These are phyloP conservation scores for Drepana falcataria DNA, from an alignment of 2,888 invertebrate genomes.

Conservation along the genomic window DNA sequence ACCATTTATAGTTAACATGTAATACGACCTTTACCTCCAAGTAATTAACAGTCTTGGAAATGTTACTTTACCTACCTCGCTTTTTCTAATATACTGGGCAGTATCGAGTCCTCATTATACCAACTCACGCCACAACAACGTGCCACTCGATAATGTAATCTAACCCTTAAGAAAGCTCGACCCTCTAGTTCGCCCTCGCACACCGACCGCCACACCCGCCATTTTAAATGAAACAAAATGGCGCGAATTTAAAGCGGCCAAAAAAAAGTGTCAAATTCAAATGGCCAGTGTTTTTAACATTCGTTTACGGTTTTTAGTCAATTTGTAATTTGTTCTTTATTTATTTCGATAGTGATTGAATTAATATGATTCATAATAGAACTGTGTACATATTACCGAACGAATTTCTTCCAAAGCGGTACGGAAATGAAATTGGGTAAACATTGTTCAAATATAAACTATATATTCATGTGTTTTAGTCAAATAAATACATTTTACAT, in stretches of 20 bases:
- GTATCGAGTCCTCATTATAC: constrained; percentile 38
- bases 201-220: constrained; percentile 51
- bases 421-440: constrained; percentile 62
- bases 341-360: constrained; percentile 11
- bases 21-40: not conserved
- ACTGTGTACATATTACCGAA: constrained; percentile 73
- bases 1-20: too few relatives aligned
- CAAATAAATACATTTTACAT: too few relatives aligned
- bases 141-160: constrained; percentile 37
- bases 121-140: constrained; percentile 29
- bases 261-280: constrained; percentile 4
- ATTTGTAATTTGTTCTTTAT: constrained; percentile 9
- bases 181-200: constrained; percentile 53
- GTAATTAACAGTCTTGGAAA: not conserved
- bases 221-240: constrained; percentile 33
- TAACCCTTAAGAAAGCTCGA: constrained; percentile 59
- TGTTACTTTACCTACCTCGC: not conserved
- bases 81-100: not conserved
- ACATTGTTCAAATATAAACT: not conserved
- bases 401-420: constrained; percentile 68
- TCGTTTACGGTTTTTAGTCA: not conserved
- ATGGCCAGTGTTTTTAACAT: not conserved
- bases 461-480: too few relatives aligned
- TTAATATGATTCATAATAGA: constrained; percentile 65
- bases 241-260: constrained; percentile 41